Base-by-base conservation (phyloP, 2,888 invertebrate genomes). In the Falcaria lacertinaria region DNA sequence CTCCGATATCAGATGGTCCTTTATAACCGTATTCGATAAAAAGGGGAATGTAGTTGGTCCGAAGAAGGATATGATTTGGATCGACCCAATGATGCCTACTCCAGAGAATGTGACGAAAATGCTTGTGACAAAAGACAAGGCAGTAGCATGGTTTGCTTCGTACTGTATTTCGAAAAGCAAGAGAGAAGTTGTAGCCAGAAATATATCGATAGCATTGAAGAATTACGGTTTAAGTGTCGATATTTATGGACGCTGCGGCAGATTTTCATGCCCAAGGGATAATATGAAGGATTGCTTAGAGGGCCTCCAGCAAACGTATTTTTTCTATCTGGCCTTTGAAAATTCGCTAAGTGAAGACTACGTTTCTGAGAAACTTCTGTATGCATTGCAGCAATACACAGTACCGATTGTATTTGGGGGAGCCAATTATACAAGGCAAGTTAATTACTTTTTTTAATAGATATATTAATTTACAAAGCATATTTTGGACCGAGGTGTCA, bases 401-500 rank as follows among this genome's bases (percentile, higher is more conserved):
- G 86, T 94, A 14, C 94, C 94, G 0, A 89, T 94, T 22, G 94
- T 93, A 5, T 93, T 90, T 79, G 93, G 94, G 2, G 93, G 91
- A n/a, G 91, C 91, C 15, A 90, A 94, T 75, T 94, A 94, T 74
- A 74, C 72, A 1, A 76, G 84, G 85, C 84, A 62, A 53, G 47
- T 42, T 34, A 2, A 7, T 2, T 25, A 8, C 25, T 25, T 8
- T 25, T 25, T 28, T 11, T 2, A 28, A n/a, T n/a, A n/a, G n/a
- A n/a, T n/a, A n/a, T n/a, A n/a, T n/a, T n/a, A n/a, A n/a, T n/a
- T n/a, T n/a, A n/a, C n/a, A n/a, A n/a, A n/a, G n/a, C n/a, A n/a
- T n/a, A n/a, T n/a, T n/a, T n/a, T n/a, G n/a, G n/a, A n/a, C n/a
- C n/a, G n/a, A n/a, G n/a, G n/a, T n/a, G n/a, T n/a, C n/a, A n/a